These are phyloP conservation scores for Chaetogeoica ovagalla DNA, from an alignment of 2,888 invertebrate genomes.

Conservation along the genomic window DNA sequence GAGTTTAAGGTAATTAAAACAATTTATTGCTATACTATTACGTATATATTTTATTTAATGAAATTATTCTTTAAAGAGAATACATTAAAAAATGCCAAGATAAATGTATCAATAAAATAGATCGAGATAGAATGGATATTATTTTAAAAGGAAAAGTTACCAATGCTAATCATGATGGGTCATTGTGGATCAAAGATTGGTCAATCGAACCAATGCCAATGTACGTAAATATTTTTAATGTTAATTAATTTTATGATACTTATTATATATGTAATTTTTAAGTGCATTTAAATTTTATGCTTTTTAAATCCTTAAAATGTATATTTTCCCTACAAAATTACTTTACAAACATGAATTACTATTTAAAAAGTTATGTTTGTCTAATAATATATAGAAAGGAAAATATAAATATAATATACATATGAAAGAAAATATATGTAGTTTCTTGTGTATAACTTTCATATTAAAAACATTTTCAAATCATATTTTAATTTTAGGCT, in stretches of 20 bases:
- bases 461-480: no score
- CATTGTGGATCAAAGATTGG: conserved; percentile 92
- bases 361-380: no score
- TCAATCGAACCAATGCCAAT: conserved; percentile 87
- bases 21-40: neutral
- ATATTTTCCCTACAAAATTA: no score
- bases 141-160: conserved; percentile 93
- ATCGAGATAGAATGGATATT: conserved; percentile 92
- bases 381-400: no score
- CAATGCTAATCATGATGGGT: conserved; percentile 83
- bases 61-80: conserved; percentile 58
- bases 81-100: conserved; percentile 92
- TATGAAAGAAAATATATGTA: no score
- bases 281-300: no score
- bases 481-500: conserved; percentile 45
- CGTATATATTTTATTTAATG: neutral
- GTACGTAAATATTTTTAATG: conserved; percentile 55
- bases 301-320: no score
- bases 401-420: no score
- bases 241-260: no score
- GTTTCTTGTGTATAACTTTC: no score
- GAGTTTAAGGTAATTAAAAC: conserved; percentile 42
- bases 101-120: conserved; percentile 82
- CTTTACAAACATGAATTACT: no score
- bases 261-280: no score